Evolutionary conservation across 2,797 vertebrate species (phyloP).

Genomic region (Antrozous pallidus): DNA sequence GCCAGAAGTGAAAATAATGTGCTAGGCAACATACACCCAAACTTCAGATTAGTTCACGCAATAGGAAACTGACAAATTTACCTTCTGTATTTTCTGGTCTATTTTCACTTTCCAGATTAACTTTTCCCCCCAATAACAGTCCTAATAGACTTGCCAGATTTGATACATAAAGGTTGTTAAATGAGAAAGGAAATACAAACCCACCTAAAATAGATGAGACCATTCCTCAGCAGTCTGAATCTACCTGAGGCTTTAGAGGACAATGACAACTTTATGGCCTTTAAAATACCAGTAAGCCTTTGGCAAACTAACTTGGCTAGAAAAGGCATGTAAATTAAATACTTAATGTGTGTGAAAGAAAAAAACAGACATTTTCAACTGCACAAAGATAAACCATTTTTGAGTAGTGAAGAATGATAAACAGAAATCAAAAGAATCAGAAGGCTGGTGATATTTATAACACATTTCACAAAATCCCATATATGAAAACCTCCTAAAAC

Average conservation of each 20-base stretch:
- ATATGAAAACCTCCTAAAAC: neutral
- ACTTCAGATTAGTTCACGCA: neutral
- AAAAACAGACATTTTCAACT: neutral
- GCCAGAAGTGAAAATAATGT: neutral
- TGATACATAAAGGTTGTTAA: conserved; percentile 70
- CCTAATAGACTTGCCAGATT: conserved; percentile 71
- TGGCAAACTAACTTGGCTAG: conserved; percentile 49
- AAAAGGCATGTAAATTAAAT: conserved; percentile 64
- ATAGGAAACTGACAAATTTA: conserved; percentile 35
- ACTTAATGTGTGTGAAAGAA: conserved; percentile 27
- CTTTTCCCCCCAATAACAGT: conserved; percentile 21
- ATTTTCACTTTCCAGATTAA: conserved; percentile 53
- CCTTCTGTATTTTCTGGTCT: conserved; percentile 6
- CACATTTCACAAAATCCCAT: neutral
- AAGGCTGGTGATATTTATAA: neutral
- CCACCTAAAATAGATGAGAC: neutral
- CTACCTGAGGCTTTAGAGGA: neutral
- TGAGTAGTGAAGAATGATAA: neutral
- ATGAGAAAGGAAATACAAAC: conserved; percentile 46
- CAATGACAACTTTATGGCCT: conserved; percentile 60
- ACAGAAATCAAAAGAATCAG: neutral
- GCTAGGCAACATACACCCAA: neutral
- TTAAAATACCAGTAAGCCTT: conserved; percentile 57
- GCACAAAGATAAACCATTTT: neutral
- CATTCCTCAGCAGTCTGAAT: neutral